Base-by-base conservation (phyloP, 2,113 vertebrate species). In the Felis chaus region DNA sequence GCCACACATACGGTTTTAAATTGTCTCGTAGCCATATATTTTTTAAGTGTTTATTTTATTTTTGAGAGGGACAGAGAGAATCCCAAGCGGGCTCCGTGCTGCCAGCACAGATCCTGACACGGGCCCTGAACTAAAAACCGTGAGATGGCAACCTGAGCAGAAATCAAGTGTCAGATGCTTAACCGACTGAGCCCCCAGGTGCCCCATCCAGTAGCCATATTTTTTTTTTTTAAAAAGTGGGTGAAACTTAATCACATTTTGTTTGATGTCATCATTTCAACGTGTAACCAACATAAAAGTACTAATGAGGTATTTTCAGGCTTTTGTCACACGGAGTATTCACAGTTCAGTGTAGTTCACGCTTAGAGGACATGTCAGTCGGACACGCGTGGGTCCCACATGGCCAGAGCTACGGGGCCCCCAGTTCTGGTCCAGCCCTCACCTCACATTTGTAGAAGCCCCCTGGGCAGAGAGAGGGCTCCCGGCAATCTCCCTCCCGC, bases 321-420 rank as follows among this genome's bases (percentile, higher is more conserved):
- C 33, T 57, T 45, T 65, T 53, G 39, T 89, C n/a, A 41, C 68
- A n/a, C 65, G 1, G 25, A 50, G n/a, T 53, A n/a, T 41, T 82
- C 85, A 57, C 39, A 48, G 25, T 31, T n/a, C 21, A 7, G 21
- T 16, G 7, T 66, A 10, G 31, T 21, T 73, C 8, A 16, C 3
- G 5, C 18, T 31, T 61, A 79, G n/a, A 31, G 7, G 61, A 14
- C 41, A 53, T 11, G 61, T 27, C 71, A 33, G n/a, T 41, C 11
- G 36, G 5, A 23, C 15, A 2, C 0, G 3, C 18, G 68, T 14
- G 50, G 55, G 21, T 55, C 10, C 48, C 13, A 0, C 3, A 1
- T 55, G 13, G 5, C 65, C 89, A 48, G 57, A 48, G 57, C 31
- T 15, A 15, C 39, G 31, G 25, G 31, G 19, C 36, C 53, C n/a